Percentiles rank a stretch among this genome's conserved stretches.
Evolutionary conservation across 30 jellyfish, hydroid and myxozoan species (phyloP).

Genomic region (Hydra vulgaris): DNA sequence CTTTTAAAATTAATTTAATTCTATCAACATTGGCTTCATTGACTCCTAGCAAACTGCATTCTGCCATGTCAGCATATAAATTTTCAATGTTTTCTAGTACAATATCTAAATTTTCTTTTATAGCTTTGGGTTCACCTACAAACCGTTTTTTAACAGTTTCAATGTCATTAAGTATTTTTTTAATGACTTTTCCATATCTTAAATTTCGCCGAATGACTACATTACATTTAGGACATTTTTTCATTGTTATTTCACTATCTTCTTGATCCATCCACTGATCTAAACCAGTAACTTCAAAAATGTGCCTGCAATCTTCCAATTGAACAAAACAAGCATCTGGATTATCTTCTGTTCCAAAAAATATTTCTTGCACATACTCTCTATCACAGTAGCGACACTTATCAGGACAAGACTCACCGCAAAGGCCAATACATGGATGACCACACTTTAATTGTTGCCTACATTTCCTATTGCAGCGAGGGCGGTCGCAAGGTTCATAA

Average conservation of each 20-base stretch:
- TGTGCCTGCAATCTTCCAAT: slow-evolving; percentile 45
- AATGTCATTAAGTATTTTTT: slow-evolving; percentile 22
- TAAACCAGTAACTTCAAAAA: slow-evolving; percentile 38
- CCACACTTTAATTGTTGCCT: slow-evolving; percentile 4
- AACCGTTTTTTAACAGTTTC: slow-evolving; percentile 40
- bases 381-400: slow-evolving; percentile 24
- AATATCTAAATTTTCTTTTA: too few species aligned
- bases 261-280: slow-evolving; percentile 53
- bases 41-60: too few species aligned
- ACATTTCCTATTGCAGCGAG: too few species aligned
- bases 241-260: slow-evolving; percentile 7
- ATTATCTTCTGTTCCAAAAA: slow-evolving; percentile 58
- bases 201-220: slow-evolving; percentile 26
- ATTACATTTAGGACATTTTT: slow-evolving; percentile 62
- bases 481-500: too few species aligned
- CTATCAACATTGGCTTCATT: too few species aligned
- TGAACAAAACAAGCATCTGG: slow-evolving; percentile 53
- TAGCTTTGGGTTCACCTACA: too few species aligned
- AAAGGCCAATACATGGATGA: slow-evolving; percentile 38
- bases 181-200: slow-evolving; percentile 43
- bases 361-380: slow-evolving; percentile 58
- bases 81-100: too few species aligned
- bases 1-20: too few species aligned
- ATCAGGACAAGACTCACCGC: slow-evolving; percentile 31
- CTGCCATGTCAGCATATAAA: too few species aligned